phyloP scores from a whole-genome alignment of 2,797 vertebrate genomes.

The Cynodonichthys magdalenae region DNA sequence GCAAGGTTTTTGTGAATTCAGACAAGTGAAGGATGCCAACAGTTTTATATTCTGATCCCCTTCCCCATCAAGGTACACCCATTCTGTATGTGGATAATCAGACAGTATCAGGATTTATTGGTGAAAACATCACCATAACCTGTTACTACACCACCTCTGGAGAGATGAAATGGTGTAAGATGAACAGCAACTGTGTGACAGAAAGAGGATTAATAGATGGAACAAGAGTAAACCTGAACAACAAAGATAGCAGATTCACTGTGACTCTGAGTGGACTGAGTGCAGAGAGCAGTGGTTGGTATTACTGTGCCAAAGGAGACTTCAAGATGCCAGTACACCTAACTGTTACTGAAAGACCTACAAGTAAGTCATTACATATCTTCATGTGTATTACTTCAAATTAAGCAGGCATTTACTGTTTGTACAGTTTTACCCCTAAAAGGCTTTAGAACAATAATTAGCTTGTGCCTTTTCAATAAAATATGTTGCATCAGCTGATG shows the following conservation, averaged over 20 bases:
- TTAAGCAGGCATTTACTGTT: too few species aligned
- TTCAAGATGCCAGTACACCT: slow-evolving; percentile 57
- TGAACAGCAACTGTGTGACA: slow-evolving; percentile 12
- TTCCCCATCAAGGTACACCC: not conserved
- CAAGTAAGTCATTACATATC: slow-evolving; percentile 16
- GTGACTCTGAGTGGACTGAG: slow-evolving; percentile 44
- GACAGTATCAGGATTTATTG: slow-evolving; percentile 3
- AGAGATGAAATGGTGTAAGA: slow-evolving; percentile 34
- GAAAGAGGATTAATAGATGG: not conserved
- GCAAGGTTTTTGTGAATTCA: too few species aligned
- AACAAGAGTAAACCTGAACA: not conserved
- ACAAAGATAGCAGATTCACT: rapidly evolving
- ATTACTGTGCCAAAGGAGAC: slow-evolving; percentile 25
- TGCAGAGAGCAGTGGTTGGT: slow-evolving; percentile 47
- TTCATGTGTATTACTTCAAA: too few species aligned
- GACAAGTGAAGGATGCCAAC: too few species aligned
- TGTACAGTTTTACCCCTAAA: too few species aligned
- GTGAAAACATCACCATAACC: rapidly evolving
- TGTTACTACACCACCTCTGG: not conserved
- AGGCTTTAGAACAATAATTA: too few species aligned
- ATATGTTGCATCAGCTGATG: too few species aligned
- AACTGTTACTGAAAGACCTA: not conserved
- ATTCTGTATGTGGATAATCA: slow-evolving; percentile 30
- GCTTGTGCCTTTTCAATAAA: too few species aligned
- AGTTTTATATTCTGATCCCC: not conserved